These are phyloP conservation scores for Salpingus planirostris DNA, from an alignment of 2,888 invertebrate genomes.

Conservation along the genomic window DNA sequence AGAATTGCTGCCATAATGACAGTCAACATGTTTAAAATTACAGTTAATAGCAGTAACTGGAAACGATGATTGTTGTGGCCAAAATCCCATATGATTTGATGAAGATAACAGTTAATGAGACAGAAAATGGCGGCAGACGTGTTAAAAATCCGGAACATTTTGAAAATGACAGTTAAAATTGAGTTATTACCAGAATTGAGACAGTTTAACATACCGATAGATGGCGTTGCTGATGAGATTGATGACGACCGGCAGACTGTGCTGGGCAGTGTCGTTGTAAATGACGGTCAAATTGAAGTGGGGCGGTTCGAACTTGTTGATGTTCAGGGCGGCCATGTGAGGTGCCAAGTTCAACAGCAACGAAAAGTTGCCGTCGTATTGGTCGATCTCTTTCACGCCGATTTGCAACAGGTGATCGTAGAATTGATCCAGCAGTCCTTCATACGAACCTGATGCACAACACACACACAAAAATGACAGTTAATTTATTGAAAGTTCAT, in stretches of 20 bases:
- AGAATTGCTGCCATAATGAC: no score
- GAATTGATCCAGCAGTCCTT: constrained; percentile 36
- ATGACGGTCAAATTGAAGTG: constrained; percentile 53
- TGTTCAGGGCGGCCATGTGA: constrained; percentile 58
- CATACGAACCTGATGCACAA: no score
- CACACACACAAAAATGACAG: no score
- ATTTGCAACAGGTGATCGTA: constrained; percentile 30
- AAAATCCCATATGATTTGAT: no score
- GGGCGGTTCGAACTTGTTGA: constrained; percentile 47
- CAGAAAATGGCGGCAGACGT: no score
- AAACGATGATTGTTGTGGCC: no score
- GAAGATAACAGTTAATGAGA: no score
- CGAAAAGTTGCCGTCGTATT: constrained; percentile 59
- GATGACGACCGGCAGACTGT: constrained; percentile 66
- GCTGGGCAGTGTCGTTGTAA: constrained; percentile 73
- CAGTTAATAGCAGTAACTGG: no score
- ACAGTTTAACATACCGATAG: constrained; percentile 48
- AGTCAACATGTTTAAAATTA: no score
- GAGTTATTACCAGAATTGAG: background rate
- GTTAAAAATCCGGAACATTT: no score
- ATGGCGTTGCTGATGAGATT: constrained; percentile 64
- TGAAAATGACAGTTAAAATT: background rate
- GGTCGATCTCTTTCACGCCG: constrained; percentile 38
- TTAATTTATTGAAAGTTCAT: no score
- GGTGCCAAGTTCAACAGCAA: constrained; percentile 53